phyloP scores from a whole-genome alignment of 1,140 invertebrate species.

The Drosophila virilis region DNA sequence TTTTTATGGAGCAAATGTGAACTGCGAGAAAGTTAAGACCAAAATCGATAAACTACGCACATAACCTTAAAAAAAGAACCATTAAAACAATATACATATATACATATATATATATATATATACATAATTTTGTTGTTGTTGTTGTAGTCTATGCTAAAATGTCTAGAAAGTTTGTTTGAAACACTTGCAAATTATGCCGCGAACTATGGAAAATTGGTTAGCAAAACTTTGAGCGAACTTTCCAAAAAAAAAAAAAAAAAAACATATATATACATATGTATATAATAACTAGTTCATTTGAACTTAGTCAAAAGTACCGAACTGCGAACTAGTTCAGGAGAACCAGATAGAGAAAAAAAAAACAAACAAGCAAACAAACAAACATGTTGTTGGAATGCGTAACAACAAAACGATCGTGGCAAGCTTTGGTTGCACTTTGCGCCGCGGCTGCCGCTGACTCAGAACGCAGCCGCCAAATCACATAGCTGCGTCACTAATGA shows the following conservation, averaged over 20 bases:
- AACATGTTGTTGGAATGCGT: no score
- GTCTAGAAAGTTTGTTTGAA: conserved; percentile 16
- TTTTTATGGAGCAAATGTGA: conserved; percentile 3
- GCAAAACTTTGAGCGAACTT: conserved; percentile 9
- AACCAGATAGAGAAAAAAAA: background rate
- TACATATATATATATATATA: conserved; percentile 2
- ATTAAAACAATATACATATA: background rate
- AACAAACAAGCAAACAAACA: no score
- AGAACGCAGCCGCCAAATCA: background rate
- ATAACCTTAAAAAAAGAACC: conserved; percentile 11
- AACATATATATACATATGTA: background rate
- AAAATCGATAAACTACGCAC: conserved; percentile 12
- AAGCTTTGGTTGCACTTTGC: background rate
- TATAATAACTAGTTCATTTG: background rate
- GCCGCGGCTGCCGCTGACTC: conserved; percentile 2
- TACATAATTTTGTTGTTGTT: background rate
- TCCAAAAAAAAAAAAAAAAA: background rate
- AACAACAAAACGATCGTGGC: conserved; percentile 2
- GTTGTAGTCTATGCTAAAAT: conserved; percentile 7
- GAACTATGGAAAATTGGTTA: conserved; percentile 9
- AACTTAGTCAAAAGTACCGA: conserved; percentile 1
- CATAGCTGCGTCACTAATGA: conserved; percentile 1
- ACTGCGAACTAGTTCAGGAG: background rate
- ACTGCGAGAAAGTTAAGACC: conserved; percentile 3
- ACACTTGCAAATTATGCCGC: conserved; percentile 14